phyloP scores from a whole-genome alignment of 2,113 vertebrate species.

The Redunca redunca region DNA sequence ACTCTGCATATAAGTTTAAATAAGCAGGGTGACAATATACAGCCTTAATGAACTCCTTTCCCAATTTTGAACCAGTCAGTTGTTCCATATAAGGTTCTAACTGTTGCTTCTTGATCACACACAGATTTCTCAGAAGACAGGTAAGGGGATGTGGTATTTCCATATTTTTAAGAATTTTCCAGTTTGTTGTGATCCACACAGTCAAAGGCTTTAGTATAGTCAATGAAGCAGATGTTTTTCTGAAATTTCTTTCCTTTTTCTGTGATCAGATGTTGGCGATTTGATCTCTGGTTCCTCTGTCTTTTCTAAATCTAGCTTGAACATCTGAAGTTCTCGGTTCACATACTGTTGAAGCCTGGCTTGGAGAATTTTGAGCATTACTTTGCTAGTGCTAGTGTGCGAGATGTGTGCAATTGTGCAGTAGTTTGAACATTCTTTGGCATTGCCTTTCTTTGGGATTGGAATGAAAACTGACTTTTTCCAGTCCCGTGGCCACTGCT shows the following conservation, averaged over 20 bases:
- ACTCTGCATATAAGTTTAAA: background rate
- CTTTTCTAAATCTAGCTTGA: background rate
- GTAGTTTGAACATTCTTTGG: background rate
- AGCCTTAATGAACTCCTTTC: background rate
- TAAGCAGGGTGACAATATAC: background rate
- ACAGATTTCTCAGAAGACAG: background rate
- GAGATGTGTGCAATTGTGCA: background rate
- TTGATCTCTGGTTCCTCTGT: background rate
- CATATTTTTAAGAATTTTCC: background rate
- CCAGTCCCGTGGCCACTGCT: background rate
- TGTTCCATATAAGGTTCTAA: background rate
- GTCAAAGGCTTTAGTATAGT: background rate
- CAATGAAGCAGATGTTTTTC: background rate
- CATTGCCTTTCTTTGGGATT: background rate
- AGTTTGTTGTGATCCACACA: background rate
- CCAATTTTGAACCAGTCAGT: background rate
- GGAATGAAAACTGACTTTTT: background rate
- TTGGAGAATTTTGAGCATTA: background rate
- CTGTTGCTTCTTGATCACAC: background rate
- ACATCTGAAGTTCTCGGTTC: background rate
- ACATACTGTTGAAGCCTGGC: background rate
- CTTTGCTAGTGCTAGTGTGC: background rate
- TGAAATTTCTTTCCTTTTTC: background rate
- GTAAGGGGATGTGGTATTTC: background rate
- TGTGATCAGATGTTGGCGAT: background rate